These are phyloP conservation scores for Thrips palmi DNA, from an alignment of 1,140 invertebrate species.

Conservation along the genomic window DNA sequence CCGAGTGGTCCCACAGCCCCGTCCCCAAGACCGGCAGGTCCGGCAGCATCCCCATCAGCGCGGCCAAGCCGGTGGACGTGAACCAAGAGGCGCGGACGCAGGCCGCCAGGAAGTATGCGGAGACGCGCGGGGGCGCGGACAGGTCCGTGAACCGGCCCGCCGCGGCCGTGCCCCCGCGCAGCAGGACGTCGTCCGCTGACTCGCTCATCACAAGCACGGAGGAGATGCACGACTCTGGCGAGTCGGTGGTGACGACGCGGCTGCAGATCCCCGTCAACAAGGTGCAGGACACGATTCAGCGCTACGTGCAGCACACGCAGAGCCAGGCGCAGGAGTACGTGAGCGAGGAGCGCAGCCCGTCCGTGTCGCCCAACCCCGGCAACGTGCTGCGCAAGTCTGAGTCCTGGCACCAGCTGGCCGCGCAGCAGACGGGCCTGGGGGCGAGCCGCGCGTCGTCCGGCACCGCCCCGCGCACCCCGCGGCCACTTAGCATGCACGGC, in stretches of 20 bases:
- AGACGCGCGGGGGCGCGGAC: background rate
- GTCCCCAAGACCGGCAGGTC: too few species aligned
- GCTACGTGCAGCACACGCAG: constrained; percentile 10
- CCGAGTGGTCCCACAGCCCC: too few species aligned
- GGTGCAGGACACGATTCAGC: constrained; percentile 9
- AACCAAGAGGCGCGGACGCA: background rate
- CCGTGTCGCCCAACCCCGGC: constrained; percentile 20
- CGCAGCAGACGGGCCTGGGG: constrained; percentile 22
- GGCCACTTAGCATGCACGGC: constrained; percentile 18
- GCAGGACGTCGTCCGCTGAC: constrained; percentile 9
- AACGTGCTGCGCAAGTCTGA: constrained; percentile 49
- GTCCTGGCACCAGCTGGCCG: constrained; percentile 52
- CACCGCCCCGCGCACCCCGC: constrained; percentile 19
- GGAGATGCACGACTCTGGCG: constrained; percentile 21
- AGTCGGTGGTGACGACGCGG: constrained; percentile 24
- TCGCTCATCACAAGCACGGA: constrained; percentile 16
- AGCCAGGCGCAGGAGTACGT: constrained; percentile 9
- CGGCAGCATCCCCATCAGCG: constrained; percentile 2
- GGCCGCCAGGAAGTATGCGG: background rate
- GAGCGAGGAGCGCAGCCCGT: constrained; percentile 18
- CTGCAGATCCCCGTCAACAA: constrained; percentile 22
- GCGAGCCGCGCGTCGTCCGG: constrained; percentile 18
- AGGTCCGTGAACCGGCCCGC: background rate
- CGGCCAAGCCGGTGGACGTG: background rate
- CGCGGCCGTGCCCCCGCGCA: too few species aligned